Percentiles rank a stretch among this genome's conserved stretches.
Conservation (phyloP, 1,140 invertebrate species). For the Bombus sibiricus region DNA sequence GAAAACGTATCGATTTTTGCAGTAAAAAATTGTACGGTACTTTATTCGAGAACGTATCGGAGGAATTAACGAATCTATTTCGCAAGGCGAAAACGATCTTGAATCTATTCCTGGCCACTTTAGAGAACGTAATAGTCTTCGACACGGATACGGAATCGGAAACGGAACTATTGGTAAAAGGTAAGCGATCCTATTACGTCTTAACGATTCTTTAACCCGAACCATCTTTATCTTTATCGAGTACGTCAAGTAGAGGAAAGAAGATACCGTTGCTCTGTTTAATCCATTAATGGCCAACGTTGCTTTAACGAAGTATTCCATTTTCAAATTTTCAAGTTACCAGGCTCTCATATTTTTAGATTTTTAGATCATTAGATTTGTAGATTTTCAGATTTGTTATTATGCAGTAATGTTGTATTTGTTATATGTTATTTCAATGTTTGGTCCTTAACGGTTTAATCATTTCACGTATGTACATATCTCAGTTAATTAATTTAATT, state of each 20-base stretch:
- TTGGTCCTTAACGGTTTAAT: not conserved
- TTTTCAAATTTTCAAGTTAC: not conserved
- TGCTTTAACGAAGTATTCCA: not conserved
- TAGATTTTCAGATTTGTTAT: not conserved
- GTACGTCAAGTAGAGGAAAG: not conserved
- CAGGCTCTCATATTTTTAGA: not conserved
- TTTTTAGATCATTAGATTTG: not conserved
- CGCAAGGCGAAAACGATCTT: conserved; percentile 69
- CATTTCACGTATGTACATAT: too few relatives aligned
- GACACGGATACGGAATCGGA: conserved; percentile 65
- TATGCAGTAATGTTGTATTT: too few relatives aligned
- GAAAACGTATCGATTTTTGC: conserved; percentile 25
- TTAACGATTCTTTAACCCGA: conserved; percentile 60
- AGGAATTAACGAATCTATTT: conserved; percentile 72
- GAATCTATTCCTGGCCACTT: conserved; percentile 68
- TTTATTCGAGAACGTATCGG: conserved; percentile 59
- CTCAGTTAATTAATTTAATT: too few relatives aligned
- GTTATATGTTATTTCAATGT: not conserved
- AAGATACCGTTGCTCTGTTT: not conserved
- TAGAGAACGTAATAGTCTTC: conserved; percentile 68
- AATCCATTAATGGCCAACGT: not conserved
- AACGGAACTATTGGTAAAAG: conserved; percentile 70
- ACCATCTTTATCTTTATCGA: conserved; percentile 22
- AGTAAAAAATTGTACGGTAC: conserved; percentile 67
- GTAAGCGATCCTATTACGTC: conserved; percentile 65